Conservation (phyloP, 1,140 invertebrate genomes). For the Ips typographus region DNA sequence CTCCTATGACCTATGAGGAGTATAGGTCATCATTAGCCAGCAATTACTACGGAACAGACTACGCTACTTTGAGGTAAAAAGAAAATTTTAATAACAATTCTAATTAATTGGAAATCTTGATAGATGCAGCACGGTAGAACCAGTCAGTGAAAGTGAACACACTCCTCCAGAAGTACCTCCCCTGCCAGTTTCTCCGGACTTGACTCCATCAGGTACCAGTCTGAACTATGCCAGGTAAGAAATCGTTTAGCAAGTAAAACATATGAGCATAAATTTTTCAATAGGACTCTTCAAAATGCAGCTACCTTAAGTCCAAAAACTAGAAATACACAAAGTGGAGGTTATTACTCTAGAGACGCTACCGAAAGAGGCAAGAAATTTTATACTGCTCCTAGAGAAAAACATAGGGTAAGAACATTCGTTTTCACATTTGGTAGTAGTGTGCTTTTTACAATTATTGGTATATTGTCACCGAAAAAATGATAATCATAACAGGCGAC, state of each 20-base stretch:
- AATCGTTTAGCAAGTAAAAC: too few relatives aligned
- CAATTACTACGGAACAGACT: constrained; percentile 35
- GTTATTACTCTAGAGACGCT: constrained; percentile 47
- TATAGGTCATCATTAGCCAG: constrained; percentile 58
- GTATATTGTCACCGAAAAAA: too few relatives aligned
- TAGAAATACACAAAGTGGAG: constrained; percentile 47
- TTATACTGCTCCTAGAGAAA: constrained; percentile 63
- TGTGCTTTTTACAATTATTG: too few relatives aligned
- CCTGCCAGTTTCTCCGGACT: constrained; percentile 38
- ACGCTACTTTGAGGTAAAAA: constrained; percentile 16
- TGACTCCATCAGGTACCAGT: neutral
- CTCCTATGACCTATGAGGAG: constrained; percentile 57
- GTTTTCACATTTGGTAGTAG: too few relatives aligned
- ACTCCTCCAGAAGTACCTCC: constrained; percentile 48
- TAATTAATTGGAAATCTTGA: neutral
- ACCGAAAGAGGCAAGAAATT: constrained; percentile 55
- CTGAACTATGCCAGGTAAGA: too few relatives aligned
- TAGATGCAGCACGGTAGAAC: constrained; percentile 40
- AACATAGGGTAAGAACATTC: constrained; percentile 55
- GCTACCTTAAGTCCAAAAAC: constrained; percentile 47
- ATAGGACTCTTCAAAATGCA: constrained; percentile 49
- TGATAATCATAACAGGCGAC: too few relatives aligned
- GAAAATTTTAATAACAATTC: neutral
- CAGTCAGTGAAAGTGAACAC: constrained; percentile 34
- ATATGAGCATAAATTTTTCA: neutral